Evolutionary conservation across 2,113 vertebrate genomes (phyloP).

Genomic region (Odontophorus gujanensis): DNA sequence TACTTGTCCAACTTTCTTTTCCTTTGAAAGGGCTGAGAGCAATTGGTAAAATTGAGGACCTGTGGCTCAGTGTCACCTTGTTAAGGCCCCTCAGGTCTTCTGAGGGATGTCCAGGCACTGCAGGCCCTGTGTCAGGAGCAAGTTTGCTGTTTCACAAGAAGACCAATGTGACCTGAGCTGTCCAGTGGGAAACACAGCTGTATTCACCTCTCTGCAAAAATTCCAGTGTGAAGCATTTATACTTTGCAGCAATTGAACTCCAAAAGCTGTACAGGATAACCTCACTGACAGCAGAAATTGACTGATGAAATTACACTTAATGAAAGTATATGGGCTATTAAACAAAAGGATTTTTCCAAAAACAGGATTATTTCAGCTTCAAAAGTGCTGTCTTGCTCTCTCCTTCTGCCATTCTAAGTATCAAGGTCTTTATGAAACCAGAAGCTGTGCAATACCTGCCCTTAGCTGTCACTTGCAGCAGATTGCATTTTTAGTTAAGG

Average conservation of each 20-base stretch:
- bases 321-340: neutral
- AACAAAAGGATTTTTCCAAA: slow-evolving; percentile 18
- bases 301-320: neutral
- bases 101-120: neutral
- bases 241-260: neutral
- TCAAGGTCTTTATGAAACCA: neutral
- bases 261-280: neutral
- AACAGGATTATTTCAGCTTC: slow-evolving; percentile 22
- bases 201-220: neutral
- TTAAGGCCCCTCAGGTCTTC: neutral
- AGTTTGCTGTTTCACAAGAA: neutral
- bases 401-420: neutral
- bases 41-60: neutral
- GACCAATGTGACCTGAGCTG: neutral
- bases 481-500: neutral
- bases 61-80: neutral
- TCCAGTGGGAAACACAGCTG: too few species aligned
- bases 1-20: neutral
- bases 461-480: neutral
- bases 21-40: neutral
- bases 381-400: neutral
- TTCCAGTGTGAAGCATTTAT: accelerated
- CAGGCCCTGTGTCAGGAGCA: neutral
- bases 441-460: neutral
- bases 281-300: neutral